Evolutionary conservation across 2,113 vertebrate genomes (phyloP).

Genomic region (Indri indri): DNA sequence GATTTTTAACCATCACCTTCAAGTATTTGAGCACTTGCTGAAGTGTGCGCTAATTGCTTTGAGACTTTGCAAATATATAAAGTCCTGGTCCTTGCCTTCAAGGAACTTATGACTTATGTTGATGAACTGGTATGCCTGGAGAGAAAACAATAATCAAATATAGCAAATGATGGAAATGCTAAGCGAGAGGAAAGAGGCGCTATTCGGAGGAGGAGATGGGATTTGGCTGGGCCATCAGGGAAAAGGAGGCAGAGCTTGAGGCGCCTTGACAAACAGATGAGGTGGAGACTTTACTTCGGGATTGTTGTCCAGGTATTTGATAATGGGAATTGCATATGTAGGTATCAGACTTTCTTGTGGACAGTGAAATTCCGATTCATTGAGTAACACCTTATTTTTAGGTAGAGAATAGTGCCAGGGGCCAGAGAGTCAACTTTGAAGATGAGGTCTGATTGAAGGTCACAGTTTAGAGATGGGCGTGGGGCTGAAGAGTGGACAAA

Average conservation of each 20-base stretch:
- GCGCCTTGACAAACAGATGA: background rate
- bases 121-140: background rate
- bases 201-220: background rate
- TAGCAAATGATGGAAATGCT: background rate
- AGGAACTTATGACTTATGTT: background rate
- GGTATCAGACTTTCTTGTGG: background rate
- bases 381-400: background rate
- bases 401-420: background rate
- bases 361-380: background rate
- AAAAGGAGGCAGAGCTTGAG: background rate
- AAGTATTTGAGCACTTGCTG: background rate
- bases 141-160: background rate
- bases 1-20: background rate
- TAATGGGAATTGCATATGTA: background rate
- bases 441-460: background rate
- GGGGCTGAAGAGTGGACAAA: background rate
- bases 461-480: background rate
- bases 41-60: background rate
- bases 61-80: background rate
- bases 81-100: constrained; percentile 36
- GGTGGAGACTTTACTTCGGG: background rate
- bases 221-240: background rate
- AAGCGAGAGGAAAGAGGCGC: background rate
- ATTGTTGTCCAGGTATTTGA: background rate
- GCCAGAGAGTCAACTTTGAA: background rate